Evolutionary conservation across 2,888 invertebrate genomes (phyloP).

Genomic region (Ichneumoninae sp.): DNA sequence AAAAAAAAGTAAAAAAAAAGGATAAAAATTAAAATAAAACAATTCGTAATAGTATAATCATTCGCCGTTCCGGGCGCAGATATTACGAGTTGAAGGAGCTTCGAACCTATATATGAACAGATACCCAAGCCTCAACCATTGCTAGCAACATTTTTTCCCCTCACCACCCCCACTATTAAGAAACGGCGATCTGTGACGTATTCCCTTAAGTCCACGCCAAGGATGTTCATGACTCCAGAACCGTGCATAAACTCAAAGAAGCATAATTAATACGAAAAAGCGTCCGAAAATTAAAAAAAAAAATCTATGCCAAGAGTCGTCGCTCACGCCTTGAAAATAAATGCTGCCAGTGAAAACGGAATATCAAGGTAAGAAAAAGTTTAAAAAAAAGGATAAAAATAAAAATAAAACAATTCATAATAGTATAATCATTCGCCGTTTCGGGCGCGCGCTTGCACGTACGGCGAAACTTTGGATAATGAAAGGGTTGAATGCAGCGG

Average conservation of each 20-base stretch:
- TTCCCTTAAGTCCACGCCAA: too few relatives aligned
- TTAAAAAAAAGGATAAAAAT: constrained; percentile 23
- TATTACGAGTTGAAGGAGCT: too few relatives aligned
- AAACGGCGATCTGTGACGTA: too few relatives aligned
- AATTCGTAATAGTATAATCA: constrained; percentile 57
- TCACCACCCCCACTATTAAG: too few relatives aligned
- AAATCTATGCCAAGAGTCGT: neutral
- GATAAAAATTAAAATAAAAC: constrained; percentile 15
- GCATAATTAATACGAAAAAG: neutral
- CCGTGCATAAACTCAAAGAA: too few relatives aligned
- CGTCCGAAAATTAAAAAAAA: neutral
- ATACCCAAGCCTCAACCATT: too few relatives aligned
- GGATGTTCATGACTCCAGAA: too few relatives aligned
- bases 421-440: constrained; percentile 59
- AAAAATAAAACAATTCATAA: constrained; percentile 46
- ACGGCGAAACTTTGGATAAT: constrained; percentile 73
- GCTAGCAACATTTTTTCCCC: too few relatives aligned
- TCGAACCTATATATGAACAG: too few relatives aligned
- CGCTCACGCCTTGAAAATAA: constrained; percentile 28
- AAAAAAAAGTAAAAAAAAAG: neutral
- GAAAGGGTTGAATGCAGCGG: constrained; percentile 70
- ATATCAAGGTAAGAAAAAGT: constrained; percentile 30
- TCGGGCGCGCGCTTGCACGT: constrained; percentile 69
- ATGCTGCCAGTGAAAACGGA: neutral
- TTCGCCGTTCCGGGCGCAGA: neutral